These are phyloP conservation scores for Paracentrotus lividus DNA, from an alignment of 53 echinoderm and acorn worm species.

Conservation along the genomic window DNA sequence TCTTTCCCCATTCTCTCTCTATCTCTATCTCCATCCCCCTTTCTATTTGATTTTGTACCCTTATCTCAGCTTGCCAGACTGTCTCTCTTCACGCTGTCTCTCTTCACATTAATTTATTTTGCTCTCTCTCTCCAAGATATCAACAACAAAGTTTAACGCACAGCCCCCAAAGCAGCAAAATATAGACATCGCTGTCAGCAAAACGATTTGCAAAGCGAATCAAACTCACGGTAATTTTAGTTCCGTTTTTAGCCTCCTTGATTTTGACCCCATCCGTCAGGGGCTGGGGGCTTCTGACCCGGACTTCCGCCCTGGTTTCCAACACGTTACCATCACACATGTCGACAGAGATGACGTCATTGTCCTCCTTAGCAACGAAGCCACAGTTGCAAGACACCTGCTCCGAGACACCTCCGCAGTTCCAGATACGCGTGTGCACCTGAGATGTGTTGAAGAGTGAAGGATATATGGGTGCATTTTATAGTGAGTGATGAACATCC, in stretches of 20 bases:
- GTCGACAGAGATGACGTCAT: constrained; percentile 97
- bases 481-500: not conserved
- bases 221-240: constrained; percentile 91
- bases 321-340: constrained; percentile 90
- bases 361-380: constrained; percentile 96
- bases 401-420: constrained; percentile 85
- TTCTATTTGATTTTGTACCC: not conserved
- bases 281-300: constrained; percentile 83
- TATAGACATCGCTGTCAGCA: constrained; percentile 54
- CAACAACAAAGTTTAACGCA: constrained; percentile 1
- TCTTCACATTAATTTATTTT: constrained; percentile 11
- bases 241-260: constrained; percentile 87
- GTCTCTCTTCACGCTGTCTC: not conserved
- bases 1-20: not conserved
- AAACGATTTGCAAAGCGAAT: constrained; percentile 32
- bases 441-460: constrained; percentile 53
- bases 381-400: constrained; percentile 96
- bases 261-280: constrained; percentile 91
- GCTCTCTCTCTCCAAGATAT: not conserved
- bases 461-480: too few species aligned
- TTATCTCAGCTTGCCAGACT: constrained; percentile 41
- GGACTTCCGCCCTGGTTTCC: constrained; percentile 81
- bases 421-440: constrained; percentile 96
- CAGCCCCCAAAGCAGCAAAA: constrained; percentile 16
- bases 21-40: not conserved